Base-by-base conservation (phyloP, 1,140 invertebrate species). In the Bombus pascuorum region DNA sequence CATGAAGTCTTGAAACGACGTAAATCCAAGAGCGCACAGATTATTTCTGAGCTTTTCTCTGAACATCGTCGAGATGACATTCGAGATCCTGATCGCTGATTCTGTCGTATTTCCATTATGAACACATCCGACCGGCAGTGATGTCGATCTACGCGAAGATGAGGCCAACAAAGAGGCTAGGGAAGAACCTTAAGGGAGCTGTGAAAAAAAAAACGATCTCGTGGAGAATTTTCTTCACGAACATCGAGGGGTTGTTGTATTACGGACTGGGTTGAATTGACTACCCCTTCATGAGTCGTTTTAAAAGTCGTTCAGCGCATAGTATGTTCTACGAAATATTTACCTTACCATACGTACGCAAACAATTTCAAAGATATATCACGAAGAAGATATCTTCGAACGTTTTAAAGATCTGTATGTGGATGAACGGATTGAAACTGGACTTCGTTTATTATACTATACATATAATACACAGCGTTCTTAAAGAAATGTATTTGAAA, bases 161-260 rank as follows among this genome's bases (percentile, higher is more conserved):
- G 57, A 65, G 28, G 15, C 28, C 25, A 62, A 59, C 22, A 42
- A 37, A 47, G 37, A 42, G 12, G 44, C 5, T 75, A 12, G n/a
- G 37, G 37, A 12, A 62, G 15, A 77, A 62, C 22, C 25, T 79
- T 44, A 47, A 47, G 32, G 59, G 37, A 62, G n/a, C 22, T 25
- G 28, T 62, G 47, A 47, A 72, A 80, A 72, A 59, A 78, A 71
- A 5, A 80, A 34, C 53, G 71, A 84, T 72, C 44, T 71, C 53
- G 70, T 37, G 28, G 32, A 71, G 59, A 73, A 79, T 85, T 57
- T 72, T 71, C 66, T 70, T 25, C 6, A 28, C 10, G 59, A 83
- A 82, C 57, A 42, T 47, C 22, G 47, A 18, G 34, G 28, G 42
- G 44, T 57, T 83, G 13, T 65, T 32, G 34, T 84, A 62, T 79